A percentile compares a stretch with the other conserved stretches of the same genome.
phyloP scores from a whole-genome alignment of 2,113 vertebrate genomes.

The Leiothrix lutea region DNA sequence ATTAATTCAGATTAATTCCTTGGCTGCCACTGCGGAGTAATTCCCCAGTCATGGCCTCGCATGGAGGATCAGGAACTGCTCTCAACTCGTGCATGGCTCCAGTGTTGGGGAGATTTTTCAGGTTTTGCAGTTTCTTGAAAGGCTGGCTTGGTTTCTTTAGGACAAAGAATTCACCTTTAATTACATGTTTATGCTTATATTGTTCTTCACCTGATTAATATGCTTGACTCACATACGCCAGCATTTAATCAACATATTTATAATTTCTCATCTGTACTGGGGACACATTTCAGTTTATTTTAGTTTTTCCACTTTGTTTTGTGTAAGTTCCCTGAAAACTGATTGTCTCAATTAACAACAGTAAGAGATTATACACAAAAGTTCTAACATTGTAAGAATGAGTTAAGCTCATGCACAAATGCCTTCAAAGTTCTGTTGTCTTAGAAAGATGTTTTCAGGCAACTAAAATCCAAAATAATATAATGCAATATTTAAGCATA shows the following conservation, averaged over 20 bases:
- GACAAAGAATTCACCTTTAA: neutral
- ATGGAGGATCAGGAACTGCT: neutral
- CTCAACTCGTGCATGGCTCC: neutral
- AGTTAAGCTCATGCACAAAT: neutral
- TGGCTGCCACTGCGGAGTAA: neutral
- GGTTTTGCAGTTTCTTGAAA: neutral
- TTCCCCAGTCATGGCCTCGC: neutral
- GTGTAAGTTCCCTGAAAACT: neutral
- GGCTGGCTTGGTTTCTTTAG: neutral
- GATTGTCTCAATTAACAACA: neutral
- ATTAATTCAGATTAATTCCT: neutral
- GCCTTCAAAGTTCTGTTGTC: neutral
- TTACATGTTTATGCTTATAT: neutral
- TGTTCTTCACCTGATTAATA: neutral
- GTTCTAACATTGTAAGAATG: neutral
- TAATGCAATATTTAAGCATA: neutral
- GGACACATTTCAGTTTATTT: neutral
- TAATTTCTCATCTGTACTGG: neutral
- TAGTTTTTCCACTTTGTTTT: neutral
- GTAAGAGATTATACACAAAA: neutral
- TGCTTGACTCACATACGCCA: neutral
- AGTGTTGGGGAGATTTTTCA: fast-evolving
- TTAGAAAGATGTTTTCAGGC: neutral
- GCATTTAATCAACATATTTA: neutral
- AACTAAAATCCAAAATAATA: neutral